Percentiles rank a stretch among this genome's conserved stretches.
These are phyloP conservation scores for Camptogramma bilineatum DNA, from an alignment of 2,888 invertebrate genomes.

Conservation along the genomic window DNA sequence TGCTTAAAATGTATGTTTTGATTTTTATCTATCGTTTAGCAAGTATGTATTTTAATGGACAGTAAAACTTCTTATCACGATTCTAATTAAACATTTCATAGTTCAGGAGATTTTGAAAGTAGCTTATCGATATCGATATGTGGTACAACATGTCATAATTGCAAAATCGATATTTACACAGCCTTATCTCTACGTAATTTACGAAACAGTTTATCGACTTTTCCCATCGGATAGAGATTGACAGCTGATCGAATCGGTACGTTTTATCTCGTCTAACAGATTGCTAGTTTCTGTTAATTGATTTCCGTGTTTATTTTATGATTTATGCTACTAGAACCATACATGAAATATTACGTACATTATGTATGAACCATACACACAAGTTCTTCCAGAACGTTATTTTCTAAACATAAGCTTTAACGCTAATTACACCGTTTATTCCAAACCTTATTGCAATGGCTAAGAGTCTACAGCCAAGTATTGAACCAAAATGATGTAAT, in stretches of 20 bases:
- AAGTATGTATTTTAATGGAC: slow-evolving; percentile 23
- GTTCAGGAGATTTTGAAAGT: slow-evolving; percentile 30
- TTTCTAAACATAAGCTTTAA: slow-evolving; percentile 18
- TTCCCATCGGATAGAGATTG: slow-evolving; percentile 52
- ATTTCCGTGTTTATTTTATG: slow-evolving; percentile 55
- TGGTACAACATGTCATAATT: slow-evolving; percentile 29
- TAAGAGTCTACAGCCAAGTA: slow-evolving; percentile 20
- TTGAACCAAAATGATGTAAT: slow-evolving; percentile 47
- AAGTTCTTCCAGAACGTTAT: slow-evolving; percentile 8
- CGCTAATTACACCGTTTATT: slow-evolving; percentile 11
- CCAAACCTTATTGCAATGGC: slow-evolving; percentile 18
- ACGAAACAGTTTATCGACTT: slow-evolving; percentile 36
- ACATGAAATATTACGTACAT: slow-evolving; percentile 32
- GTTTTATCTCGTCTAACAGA: slow-evolving; percentile 47
- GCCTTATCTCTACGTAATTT: slow-evolving; percentile 22
- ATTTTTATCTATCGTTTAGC: slow-evolving; percentile 40
- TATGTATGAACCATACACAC: background rate
- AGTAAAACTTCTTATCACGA: slow-evolving; percentile 36
- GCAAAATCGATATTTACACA: slow-evolving; percentile 33
- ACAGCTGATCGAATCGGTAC: slow-evolving; percentile 67
- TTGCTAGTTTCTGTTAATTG: slow-evolving; percentile 58
- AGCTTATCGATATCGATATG: slow-evolving; percentile 28
- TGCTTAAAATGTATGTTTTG: slow-evolving; percentile 43
- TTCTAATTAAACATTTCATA: slow-evolving; percentile 41
- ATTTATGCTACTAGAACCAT: slow-evolving; percentile 48